Conservation (phyloP, 2,888 invertebrate genomes). For the Nephrotoma appendiculata region DNA sequence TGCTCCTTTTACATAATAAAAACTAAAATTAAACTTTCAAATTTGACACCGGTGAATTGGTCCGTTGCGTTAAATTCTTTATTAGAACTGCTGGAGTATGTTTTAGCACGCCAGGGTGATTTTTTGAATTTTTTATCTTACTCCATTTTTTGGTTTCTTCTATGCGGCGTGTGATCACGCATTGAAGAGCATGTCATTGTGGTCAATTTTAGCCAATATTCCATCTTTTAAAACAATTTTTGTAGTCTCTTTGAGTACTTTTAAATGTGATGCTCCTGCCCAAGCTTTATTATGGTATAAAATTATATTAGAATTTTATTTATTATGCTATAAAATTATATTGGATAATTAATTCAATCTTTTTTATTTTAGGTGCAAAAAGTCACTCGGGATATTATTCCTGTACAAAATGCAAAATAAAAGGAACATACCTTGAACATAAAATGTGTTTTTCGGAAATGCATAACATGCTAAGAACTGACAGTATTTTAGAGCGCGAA, state of each 20-base stretch:
- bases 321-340: not conserved
- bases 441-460: not conserved
- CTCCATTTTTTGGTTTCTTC: too few relatives aligned
- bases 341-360: not conserved
- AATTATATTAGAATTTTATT: not conserved
- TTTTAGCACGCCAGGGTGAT: too few relatives aligned
- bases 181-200: too few relatives aligned
- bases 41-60: too few relatives aligned
- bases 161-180: too few relatives aligned
- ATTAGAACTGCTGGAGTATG: too few relatives aligned
- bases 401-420: not conserved
- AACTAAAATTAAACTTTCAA: too few relatives aligned
- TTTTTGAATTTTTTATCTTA: too few relatives aligned
- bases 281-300: not conserved
- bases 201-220: too few relatives aligned
- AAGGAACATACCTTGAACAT: not conserved
- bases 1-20: too few relatives aligned
- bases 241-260: not conserved
- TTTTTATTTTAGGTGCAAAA: not conserved
- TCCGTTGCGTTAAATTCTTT: too few relatives aligned
- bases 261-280: not conserved
- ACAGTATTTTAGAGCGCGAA: not conserved
- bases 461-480: not conserved
- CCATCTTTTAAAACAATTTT: too few relatives aligned
- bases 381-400: not conserved